Evolutionary conservation across 2,888 invertebrate genomes (phyloP).

Genomic region (Andrena marginata): DNA sequence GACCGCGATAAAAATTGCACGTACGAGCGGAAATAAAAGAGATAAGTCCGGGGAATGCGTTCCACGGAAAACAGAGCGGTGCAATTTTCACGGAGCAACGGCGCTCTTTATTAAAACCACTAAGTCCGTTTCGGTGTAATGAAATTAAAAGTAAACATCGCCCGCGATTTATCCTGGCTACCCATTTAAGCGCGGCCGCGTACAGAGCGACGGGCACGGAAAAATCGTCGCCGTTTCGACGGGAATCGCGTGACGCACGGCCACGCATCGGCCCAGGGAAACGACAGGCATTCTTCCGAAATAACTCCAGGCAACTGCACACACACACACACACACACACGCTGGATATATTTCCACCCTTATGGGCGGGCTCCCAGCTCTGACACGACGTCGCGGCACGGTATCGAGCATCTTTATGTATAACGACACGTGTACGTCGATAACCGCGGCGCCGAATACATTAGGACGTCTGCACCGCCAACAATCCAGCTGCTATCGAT

Average conservation of each 20-base stretch:
- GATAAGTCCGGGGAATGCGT: constrained; percentile 6
- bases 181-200: not conserved
- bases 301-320: constrained; percentile 10
- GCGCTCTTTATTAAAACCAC: constrained; percentile 50
- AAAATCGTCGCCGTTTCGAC: constrained; percentile 8
- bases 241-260: not conserved
- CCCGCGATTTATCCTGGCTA: constrained; percentile 27
- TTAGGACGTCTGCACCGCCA: constrained; percentile 71
- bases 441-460: constrained; percentile 78
- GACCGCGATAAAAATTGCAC: constrained; percentile 8
- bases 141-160: constrained; percentile 52
- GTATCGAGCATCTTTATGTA: constrained; percentile 52
- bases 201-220: not conserved
- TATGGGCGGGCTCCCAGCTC: constrained; percentile 46
- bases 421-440: constrained; percentile 66
- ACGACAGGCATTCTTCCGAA: constrained; percentile 53
- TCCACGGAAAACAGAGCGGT: constrained; percentile 17
- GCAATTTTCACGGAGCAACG: constrained; percentile 33
- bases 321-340: not conserved
- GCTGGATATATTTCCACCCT: constrained; percentile 51
- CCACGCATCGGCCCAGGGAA: constrained; percentile 6
- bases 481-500: constrained; percentile 38
- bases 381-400: constrained; percentile 42
- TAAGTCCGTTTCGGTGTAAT: constrained; percentile 42
- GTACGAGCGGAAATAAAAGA: constrained; percentile 7